phyloP scores from a whole-genome alignment of 2,113 vertebrate species.

The Rana temporaria region DNA sequence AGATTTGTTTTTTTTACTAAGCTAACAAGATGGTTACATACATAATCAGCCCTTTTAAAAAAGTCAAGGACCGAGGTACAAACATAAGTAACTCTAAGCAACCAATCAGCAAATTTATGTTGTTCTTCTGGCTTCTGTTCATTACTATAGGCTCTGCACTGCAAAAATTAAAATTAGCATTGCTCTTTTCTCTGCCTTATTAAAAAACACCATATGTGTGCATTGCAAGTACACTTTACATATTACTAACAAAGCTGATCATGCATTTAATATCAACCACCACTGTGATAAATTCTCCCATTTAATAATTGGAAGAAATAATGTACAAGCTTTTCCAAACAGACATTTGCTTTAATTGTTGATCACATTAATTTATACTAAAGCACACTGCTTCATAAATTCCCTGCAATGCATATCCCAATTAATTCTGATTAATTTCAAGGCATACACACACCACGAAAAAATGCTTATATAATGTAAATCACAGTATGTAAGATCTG shows the following conservation, averaged over 20 bases:
- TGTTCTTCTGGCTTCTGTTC: too few relatives aligned
- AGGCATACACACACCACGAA: background rate
- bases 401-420: background rate
- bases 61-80: too few relatives aligned
- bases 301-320: background rate
- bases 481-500: background rate
- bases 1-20: too few relatives aligned
- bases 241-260: background rate
- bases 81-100: too few relatives aligned
- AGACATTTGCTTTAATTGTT: background rate
- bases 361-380: background rate
- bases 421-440: slow-evolving; percentile 7
- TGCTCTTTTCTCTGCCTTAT: too few relatives aligned
- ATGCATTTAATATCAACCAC: background rate
- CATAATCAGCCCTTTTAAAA: too few relatives aligned
- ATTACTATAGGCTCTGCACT: too few relatives aligned
- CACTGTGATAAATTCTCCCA: background rate
- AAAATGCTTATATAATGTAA: background rate
- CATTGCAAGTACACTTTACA: too few relatives aligned
- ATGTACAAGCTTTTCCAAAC: background rate
- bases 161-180: too few relatives aligned
- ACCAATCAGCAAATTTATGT: too few relatives aligned
- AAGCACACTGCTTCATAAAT: background rate
- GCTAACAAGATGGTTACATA: too few relatives aligned
- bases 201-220: too few relatives aligned